A percentile compares a stretch with the other conserved stretches of the same genome.
Evolutionary conservation across 2,113 vertebrate genomes (phyloP).

Genomic region (Urocitellus parryii): DNA sequence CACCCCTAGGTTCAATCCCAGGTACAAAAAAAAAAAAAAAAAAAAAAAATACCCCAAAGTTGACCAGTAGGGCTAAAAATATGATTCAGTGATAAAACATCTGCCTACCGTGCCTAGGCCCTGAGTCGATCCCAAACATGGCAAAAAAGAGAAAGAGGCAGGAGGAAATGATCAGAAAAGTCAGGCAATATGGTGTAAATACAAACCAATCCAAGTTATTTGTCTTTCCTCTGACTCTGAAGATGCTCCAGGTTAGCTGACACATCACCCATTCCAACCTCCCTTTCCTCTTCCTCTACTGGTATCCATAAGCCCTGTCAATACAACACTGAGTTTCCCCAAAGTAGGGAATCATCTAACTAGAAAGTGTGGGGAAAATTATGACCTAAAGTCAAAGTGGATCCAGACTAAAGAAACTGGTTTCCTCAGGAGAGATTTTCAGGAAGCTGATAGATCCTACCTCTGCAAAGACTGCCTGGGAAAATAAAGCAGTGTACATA

Average conservation of each 20-base stretch:
- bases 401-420: conserved; percentile 20
- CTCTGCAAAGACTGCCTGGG: background rate
- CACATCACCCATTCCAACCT: background rate
- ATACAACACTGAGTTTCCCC: background rate
- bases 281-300: background rate
- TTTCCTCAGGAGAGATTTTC: background rate
- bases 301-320: background rate
- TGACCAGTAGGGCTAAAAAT: background rate
- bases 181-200: background rate
- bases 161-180: background rate
- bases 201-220: background rate
- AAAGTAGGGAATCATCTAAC: background rate
- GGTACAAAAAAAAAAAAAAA: too few relatives aligned
- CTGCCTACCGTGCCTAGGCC: too few relatives aligned
- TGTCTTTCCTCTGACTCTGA: background rate
- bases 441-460: background rate
- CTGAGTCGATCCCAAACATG: background rate
- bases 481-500: background rate
- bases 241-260: background rate
- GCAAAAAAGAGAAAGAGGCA: too few relatives aligned
- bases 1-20: too few relatives aligned
- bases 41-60: background rate
- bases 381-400: background rate
- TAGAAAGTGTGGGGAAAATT: conserved; percentile 10
- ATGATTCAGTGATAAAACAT: background rate